Conservation (phyloP, 2,113 vertebrate species). For the Blennius ocellaris region DNA sequence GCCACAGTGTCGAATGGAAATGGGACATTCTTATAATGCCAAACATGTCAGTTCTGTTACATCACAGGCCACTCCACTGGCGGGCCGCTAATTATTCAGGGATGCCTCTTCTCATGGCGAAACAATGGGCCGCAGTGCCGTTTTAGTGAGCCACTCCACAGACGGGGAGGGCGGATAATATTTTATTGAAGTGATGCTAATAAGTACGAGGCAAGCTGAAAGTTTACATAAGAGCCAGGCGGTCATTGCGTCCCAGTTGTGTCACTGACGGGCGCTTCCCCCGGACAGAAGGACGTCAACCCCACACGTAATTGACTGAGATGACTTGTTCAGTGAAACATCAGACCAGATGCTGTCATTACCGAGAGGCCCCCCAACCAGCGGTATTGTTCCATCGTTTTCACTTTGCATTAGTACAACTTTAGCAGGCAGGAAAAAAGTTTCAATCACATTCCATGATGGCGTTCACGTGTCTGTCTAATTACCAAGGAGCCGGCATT, state of each 20-base stretch:
- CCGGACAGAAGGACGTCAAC: conserved; percentile 61
- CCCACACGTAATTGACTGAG: conserved; percentile 59
- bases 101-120: conserved; percentile 79
- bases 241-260: conserved; percentile 65
- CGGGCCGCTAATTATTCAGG: conserved; percentile 80
- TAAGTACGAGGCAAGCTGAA: conserved; percentile 59
- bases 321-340: conserved; percentile 72
- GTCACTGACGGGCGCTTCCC: conserved; percentile 49
- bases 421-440: background rate
- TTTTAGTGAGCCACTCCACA: conserved; percentile 55
- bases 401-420: conserved; percentile 27
- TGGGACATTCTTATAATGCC: conserved; percentile 85
- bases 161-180: conserved; percentile 63
- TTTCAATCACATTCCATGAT: conserved; percentile 28
- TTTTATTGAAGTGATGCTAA: conserved; percentile 81
- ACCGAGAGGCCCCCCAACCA: conserved; percentile 42
- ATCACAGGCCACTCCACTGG: conserved; percentile 75
- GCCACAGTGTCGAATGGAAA: conserved; percentile 77
- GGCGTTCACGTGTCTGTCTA: conserved; percentile 11
- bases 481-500: conserved; percentile 23
- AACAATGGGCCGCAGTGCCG: conserved; percentile 68
- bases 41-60: conserved; percentile 83
- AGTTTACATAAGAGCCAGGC: conserved; percentile 74
- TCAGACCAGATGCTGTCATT: conserved; percentile 58
- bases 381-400: conserved; percentile 44